Conservation (phyloP, 2,113 vertebrate genomes). For the Pogona vitticeps region DNA sequence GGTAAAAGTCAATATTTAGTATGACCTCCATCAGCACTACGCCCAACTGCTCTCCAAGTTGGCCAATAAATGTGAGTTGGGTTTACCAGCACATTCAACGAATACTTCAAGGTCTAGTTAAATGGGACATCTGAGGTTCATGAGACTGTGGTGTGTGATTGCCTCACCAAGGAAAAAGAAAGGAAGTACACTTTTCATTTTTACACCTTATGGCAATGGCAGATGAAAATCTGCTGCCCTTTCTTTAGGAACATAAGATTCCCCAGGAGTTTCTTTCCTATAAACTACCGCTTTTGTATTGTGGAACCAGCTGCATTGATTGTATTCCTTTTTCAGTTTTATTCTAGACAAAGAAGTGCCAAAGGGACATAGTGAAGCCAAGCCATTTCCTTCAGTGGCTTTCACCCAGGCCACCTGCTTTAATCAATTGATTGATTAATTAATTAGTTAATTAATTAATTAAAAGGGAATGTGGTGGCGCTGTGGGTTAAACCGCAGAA, state of each 20-base stretch:
- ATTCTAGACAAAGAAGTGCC: constrained; percentile 1
- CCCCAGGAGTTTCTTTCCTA: constrained; percentile 20
- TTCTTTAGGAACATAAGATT: constrained; percentile 23
- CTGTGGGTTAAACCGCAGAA: no score
- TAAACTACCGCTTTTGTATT: constrained; percentile 8
- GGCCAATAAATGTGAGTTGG: no score
- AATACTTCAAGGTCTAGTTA: no score
- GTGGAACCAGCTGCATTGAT: constrained; percentile 2
- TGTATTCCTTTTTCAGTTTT: not conserved
- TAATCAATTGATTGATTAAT: no score
- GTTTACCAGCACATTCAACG: no score
- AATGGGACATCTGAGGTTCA: not conserved
- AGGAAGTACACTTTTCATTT: not conserved
- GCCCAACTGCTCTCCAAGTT: no score
- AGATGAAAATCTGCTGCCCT: constrained; percentile 27
- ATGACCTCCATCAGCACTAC: no score
- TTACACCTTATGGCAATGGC: not conserved
- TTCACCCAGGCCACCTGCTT: not conserved
- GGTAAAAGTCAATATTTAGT: no score
- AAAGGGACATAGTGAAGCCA: not conserved
- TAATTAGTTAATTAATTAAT: no score
- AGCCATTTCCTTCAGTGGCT: not conserved
- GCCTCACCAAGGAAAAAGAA: no score
- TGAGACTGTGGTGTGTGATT: constrained; percentile 1
- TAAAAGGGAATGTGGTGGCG: no score